Conservation (phyloP, 2,797 vertebrate species). For the Mycteria americana region DNA sequence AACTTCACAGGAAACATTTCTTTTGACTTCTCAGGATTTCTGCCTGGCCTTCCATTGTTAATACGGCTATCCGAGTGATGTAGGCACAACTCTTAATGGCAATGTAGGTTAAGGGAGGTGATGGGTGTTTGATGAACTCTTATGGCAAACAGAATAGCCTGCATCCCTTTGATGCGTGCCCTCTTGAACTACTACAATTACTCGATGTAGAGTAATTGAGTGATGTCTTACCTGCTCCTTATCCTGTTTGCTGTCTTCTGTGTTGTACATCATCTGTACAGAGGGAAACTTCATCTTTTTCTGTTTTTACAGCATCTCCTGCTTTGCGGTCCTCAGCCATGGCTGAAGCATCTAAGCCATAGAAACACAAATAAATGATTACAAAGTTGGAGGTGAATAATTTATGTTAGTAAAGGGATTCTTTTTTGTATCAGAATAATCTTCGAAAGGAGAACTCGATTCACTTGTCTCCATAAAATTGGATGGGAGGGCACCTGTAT, state of each 20-base stretch:
- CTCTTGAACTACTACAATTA: background rate
- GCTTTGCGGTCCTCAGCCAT: background rate
- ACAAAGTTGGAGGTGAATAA: background rate
- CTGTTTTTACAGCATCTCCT: background rate
- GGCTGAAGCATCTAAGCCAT: background rate
- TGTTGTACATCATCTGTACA: background rate
- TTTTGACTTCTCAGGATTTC: background rate
- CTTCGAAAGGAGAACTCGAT: background rate
- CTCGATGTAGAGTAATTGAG: background rate
- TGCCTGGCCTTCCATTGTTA: background rate
- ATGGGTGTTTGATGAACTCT: background rate
- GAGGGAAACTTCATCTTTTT: background rate
- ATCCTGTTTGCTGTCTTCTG: background rate
- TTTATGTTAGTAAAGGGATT: background rate
- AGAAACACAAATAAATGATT: background rate
- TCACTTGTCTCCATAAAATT: background rate
- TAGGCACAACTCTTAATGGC: background rate
- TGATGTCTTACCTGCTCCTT: background rate
- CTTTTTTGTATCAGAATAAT: background rate
- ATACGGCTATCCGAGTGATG: background rate
- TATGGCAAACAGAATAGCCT: background rate
- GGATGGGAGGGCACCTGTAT: background rate
- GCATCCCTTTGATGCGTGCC: background rate
- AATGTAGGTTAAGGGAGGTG: background rate
- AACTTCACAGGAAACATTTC: background rate